Conservation (phyloP, 2,888 invertebrate species). For the Hartigia nigra region DNA sequence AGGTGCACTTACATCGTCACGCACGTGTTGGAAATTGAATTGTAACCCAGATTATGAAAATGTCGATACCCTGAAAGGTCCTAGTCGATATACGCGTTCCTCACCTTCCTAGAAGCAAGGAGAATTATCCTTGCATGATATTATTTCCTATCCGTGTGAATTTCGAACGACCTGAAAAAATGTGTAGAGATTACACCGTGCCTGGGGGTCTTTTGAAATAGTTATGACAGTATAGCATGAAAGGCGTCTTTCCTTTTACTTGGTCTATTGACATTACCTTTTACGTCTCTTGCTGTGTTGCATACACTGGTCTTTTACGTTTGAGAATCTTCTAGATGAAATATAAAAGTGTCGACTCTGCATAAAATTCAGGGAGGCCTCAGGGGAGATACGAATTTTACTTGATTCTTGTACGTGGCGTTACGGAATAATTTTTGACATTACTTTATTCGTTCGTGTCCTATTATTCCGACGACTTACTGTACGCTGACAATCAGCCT, state of each 20-base stretch:
- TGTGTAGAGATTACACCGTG: neutral
- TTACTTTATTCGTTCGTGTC: neutral
- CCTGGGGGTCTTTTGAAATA: neutral
- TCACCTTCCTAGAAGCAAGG: neutral
- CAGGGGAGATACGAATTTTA: neutral
- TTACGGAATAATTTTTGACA: neutral
- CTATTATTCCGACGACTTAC: neutral
- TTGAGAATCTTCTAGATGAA: neutral
- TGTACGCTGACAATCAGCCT: neutral
- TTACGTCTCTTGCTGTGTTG: neutral
- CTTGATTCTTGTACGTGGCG: neutral
- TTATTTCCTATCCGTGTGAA: neutral
- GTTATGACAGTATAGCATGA: neutral
- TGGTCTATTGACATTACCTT: neutral
- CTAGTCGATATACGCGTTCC: neutral
- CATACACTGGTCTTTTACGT: neutral
- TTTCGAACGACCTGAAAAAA: neutral
- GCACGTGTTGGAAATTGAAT: conserved; percentile 2
- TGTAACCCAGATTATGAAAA: conserved; percentile 7
- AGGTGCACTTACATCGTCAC: neutral
- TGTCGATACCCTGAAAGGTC: conserved; percentile 1
- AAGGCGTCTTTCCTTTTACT: neutral
- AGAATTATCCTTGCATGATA: neutral
- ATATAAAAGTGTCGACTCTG: neutral
- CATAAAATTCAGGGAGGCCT: neutral